Base-by-base conservation (phyloP, 2,888 invertebrate genomes). In the Andrena bicolor region DNA sequence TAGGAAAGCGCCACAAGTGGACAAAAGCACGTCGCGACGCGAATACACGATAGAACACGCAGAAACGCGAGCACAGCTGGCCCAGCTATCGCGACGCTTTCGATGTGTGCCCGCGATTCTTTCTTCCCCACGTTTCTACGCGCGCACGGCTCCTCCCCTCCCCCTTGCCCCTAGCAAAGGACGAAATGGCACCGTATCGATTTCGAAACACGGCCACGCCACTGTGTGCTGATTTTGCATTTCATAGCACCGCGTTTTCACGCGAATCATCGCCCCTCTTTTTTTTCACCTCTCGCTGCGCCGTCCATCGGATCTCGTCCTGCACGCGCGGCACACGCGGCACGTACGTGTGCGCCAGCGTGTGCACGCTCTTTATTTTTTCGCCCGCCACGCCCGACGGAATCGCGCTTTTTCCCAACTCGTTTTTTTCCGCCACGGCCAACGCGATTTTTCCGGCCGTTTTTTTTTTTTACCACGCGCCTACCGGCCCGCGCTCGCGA, bases 141-240 rank as follows among this genome's bases (percentile, higher is more conserved):
- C 60, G 30, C 23, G 56, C 56, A 53, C 53, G 32, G 7, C 30
- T 16, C 65, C 10, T 48, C n/a, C 28, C 23, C 28, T 4, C 30
- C 0, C 41, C 26, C n/a, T 4, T 23, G 51, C 51, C 48, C n/a
- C 20, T 16, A 41, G 64, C 48, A 58, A 65, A 71, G 58, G 20
- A 58, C 60, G 26, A 64, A 61, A 28, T 32, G 49, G 56, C 60
- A 48, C 30, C 32, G 49, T 77, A 79, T 79, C 69, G 77, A 79
- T 78, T 80, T 65, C 56, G 35, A 58, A 35, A 68, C 80, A 48
- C 53, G 61, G 73, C 70, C 56, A 60, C 77, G 66, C 48, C 77
- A 64, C 28, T 74, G 74, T 53, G 74, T 53, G 79, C 80, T 85
- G 83, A 87, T 77, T 87, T 87, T 85, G 80, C 85, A 87, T 87